Base-by-base conservation (phyloP, 2,888 invertebrate genomes). In the Toxonevra muliebris region DNA sequence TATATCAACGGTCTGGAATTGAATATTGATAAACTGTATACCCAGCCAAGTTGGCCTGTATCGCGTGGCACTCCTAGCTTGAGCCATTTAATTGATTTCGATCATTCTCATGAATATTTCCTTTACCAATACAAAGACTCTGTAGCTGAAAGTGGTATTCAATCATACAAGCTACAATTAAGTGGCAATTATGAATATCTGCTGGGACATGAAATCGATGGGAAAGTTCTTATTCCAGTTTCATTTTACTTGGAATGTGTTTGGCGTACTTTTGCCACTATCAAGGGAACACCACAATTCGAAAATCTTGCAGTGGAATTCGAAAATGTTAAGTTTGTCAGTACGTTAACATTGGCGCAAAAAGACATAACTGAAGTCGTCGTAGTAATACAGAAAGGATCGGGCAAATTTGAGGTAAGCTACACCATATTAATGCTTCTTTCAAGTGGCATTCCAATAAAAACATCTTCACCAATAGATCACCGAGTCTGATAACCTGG, bases 61-160 rank as follows among this genome's bases (percentile, higher is more conserved):
- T 92, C 94, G 1, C 88, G 91, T 61, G 92, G 93, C 1, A 97
- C 96, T 0, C 92, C 93, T 0, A 93, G 93, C 89, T 87, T 96
- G 55, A 88, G 93, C 0, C 91, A 94, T 10, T 85, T 92, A 8
- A 88, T 96, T 10, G 89, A 89, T 73, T 96, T 96, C 96, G 93
- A 96, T 73, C 96, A 96, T 77, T 87, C 88, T 7, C 89, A 90
- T 66, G 89, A 91, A 65, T 92, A 92, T 91, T 90, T 88, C 73
- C 90, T 92, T 1, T 90, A 91, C 1, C 88, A 89, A 57, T 92
- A 90, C 79, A 88, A 88, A 72, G 89, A 89, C 54, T 89, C 90
- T 80, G 89, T 90, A 77, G 90, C 90, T 74, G 89, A 90, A 70
- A 90, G 90, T 41, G 91, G 92, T 0, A 92, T 92, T 76, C 86